Evolutionary conservation across 2,113 vertebrate genomes (phyloP).

Genomic region (Ailuropoda melanoleuca): DNA sequence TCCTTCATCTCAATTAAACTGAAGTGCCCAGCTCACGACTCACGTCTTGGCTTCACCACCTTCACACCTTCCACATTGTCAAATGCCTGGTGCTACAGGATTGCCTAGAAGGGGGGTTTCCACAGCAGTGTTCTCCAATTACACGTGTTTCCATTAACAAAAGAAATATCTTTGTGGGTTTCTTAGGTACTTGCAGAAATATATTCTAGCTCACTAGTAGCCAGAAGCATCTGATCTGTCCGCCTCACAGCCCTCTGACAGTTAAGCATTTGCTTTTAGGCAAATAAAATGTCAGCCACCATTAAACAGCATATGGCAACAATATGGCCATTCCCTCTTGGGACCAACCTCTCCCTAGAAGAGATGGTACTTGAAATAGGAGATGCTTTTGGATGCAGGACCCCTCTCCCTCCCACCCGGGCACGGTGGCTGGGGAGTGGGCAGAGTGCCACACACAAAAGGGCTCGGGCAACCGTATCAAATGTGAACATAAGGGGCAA

Average conservation of each 20-base stretch:
- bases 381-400: constrained; percentile 56
- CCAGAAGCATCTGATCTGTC: constrained; percentile 79
- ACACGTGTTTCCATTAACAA: constrained; percentile 63
- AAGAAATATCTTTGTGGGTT: constrained; percentile 62
- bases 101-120: background rate
- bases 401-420: background rate
- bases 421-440: constrained; percentile 63
- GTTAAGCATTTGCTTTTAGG: constrained; percentile 75
- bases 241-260: constrained; percentile 65
- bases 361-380: constrained; percentile 72
- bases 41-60: background rate
- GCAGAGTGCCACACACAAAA: constrained; percentile 64
- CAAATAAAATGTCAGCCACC: constrained; percentile 80
- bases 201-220: constrained; percentile 57
- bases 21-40: background rate
- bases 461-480: constrained; percentile 67
- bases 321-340: constrained; percentile 71
- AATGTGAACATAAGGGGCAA: constrained; percentile 76
- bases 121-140: constrained; percentile 18
- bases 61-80: background rate
- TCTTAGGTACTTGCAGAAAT: constrained; percentile 72
- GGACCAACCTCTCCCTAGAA: constrained; percentile 76
- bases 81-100: background rate
- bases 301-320: constrained; percentile 82
- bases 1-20: background rate